phyloP scores from a whole-genome alignment of 1,140 invertebrate species.

The Pseudomyrmex gracilis region DNA sequence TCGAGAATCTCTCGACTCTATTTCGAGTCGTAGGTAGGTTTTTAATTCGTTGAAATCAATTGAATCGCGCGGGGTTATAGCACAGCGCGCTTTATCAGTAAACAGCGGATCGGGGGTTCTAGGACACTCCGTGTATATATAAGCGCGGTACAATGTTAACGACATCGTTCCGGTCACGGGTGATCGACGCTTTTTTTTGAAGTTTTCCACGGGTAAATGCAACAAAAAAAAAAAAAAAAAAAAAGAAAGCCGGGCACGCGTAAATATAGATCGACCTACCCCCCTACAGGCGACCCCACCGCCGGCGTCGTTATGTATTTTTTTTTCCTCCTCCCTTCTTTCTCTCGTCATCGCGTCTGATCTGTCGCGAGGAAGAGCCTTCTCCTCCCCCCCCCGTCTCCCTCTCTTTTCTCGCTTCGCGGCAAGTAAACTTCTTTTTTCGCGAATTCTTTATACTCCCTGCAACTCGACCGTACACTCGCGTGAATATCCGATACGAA shows the following conservation, averaged over 20 bases:
- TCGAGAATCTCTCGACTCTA: no score
- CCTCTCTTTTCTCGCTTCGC: neutral
- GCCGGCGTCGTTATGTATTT: neutral
- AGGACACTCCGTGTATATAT: constrained; percentile 6
- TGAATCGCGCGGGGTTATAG: neutral
- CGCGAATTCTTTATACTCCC: constrained; percentile 52
- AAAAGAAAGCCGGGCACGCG: constrained; percentile 23
- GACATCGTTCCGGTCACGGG: constrained; percentile 42
- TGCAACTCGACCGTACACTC: neutral
- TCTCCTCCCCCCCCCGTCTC: constrained; percentile 29
- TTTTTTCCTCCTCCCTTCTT: constrained; percentile 18
- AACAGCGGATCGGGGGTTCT: constrained; percentile 21
- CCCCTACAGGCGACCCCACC: constrained; percentile 38
- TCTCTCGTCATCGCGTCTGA: constrained; percentile 11
- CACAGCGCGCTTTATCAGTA: neutral
- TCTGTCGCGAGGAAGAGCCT: constrained; percentile 24
- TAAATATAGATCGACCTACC: constrained; percentile 73
- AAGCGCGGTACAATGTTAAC: constrained; percentile 35
- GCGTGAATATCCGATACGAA: constrained; percentile 24
- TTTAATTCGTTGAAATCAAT: constrained; percentile 4
- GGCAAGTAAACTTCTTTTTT: constrained; percentile 13
- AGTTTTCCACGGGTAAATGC: no score
- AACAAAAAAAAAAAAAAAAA: neutral
- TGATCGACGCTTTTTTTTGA: no score
- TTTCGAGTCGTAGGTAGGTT: neutral